These are phyloP conservation scores for Molossus molossus DNA, from an alignment of 2,797 vertebrate species.

Conservation along the genomic window DNA sequence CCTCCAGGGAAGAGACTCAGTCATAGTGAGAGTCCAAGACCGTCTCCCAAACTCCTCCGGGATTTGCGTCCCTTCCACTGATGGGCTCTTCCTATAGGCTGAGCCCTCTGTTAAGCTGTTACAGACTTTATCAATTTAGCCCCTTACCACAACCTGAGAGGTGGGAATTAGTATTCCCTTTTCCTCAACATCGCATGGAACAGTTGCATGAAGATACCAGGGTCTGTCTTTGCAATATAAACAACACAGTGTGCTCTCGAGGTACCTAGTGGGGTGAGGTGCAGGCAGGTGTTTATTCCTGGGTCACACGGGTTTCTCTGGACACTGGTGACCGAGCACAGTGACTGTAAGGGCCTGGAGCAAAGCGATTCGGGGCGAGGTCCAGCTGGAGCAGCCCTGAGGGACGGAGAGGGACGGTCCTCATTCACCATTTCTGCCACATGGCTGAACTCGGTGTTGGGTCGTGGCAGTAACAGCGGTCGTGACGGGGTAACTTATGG, in stretches of 20 bases:
- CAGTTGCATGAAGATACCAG: neutral
- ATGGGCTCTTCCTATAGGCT: neutral
- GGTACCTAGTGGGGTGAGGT: neutral
- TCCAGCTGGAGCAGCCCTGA: neutral
- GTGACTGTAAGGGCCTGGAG: neutral
- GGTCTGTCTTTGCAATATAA: neutral
- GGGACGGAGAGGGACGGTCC: rapidly evolving
- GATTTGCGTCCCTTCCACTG: neutral
- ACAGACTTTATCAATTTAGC: neutral
- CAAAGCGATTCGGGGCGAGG: neutral
- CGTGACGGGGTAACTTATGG: neutral
- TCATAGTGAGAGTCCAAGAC: neutral
- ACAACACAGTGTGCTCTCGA: neutral
- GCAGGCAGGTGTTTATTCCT: neutral
- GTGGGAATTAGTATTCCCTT: neutral
- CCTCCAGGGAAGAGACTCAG: neutral
- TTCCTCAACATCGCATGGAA: neutral
- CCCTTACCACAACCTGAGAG: neutral
- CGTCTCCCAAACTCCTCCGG: neutral
- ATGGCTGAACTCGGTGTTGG: neutral
- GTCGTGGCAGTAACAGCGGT: rapidly evolving
- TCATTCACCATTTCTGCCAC: rapidly evolving
- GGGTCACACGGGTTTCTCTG: neutral
- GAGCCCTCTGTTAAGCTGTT: neutral
- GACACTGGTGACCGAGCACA: neutral